phyloP scores from a whole-genome alignment of 1,140 invertebrate species.

The Lasioglossum albipes region DNA sequence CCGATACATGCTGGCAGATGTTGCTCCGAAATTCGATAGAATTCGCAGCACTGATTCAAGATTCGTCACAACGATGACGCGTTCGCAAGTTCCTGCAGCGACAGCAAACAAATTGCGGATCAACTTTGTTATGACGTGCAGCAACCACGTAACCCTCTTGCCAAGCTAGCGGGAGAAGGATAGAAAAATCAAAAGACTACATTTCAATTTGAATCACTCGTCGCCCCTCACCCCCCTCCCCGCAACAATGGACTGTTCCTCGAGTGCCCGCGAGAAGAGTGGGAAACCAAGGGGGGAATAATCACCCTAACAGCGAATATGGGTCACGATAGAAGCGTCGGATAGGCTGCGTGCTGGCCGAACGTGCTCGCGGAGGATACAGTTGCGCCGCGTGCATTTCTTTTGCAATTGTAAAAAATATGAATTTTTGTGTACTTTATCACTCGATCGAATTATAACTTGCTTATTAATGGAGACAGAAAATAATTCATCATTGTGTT shows the following conservation, averaged over 20 bases:
- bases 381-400: constrained; percentile 17
- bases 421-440: no score
- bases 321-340: constrained; percentile 37
- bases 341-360: neutral
- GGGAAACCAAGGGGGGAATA: constrained; percentile 38
- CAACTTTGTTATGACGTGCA: constrained; percentile 5
- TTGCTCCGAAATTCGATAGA: neutral
- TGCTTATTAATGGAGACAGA: no score
- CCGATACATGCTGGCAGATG: neutral
- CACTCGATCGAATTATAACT: no score
- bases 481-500: no score
- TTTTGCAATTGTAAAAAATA: neutral
- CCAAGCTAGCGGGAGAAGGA: neutral
- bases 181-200: neutral
- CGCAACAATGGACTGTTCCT: constrained; percentile 24
- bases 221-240: constrained; percentile 4
- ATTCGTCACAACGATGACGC: neutral
- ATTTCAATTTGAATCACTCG: constrained; percentile 39
- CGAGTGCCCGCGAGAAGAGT: neutral
- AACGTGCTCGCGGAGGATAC: neutral
- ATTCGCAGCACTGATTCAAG: neutral
- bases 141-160: neutral
- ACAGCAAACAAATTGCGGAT: constrained; percentile 18
- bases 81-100: neutral
- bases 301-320: constrained; percentile 48